These are phyloP conservation scores for Thamnophis sirtalis DNA, from an alignment of 2,113 vertebrate genomes.

Conservation along the genomic window DNA sequence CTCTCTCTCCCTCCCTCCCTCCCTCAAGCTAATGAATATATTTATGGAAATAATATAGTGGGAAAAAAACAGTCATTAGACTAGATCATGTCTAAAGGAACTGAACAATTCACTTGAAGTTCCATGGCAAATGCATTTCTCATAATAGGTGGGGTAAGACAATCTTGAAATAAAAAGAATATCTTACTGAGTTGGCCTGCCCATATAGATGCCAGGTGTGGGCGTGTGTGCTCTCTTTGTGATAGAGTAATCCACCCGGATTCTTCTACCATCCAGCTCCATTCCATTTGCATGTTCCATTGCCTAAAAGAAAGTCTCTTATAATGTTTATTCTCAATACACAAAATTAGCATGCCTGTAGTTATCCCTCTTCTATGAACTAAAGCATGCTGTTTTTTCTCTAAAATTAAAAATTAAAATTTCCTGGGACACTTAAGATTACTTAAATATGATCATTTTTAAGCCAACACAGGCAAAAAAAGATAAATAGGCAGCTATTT, in stretches of 20 bases:
- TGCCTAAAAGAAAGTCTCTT: conserved; percentile 68
- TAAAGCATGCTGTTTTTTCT: no score
- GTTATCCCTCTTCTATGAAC: conserved; percentile 50
- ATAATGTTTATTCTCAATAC: not conserved
- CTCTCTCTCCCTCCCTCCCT: no score
- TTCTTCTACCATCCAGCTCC: conserved; percentile 88
- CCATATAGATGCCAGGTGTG: conserved; percentile 94
- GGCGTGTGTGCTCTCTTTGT: conserved; percentile 91
- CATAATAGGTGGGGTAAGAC: not conserved
- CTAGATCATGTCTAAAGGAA: not conserved
- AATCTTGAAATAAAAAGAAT: not conserved
- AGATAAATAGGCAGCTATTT: conserved; percentile 23
- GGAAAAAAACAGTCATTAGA: not conserved
- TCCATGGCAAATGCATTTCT: not conserved
- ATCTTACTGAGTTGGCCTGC: conserved; percentile 87
- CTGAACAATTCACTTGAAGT: not conserved
- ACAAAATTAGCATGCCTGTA: not conserved
- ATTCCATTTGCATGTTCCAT: conserved; percentile 92
- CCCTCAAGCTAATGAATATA: not conserved
- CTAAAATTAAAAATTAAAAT: no score
- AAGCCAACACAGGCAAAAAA: not conserved
- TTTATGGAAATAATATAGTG: not conserved
- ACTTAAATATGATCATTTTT: conserved; percentile 13
- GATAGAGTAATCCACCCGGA: conserved; percentile 91
- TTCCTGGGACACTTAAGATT: no score